Evolutionary conservation across 1,140 invertebrate species (phyloP), one percentile per base, ranked within the genome.

Genomic region (Cylas formicarius): DNA sequence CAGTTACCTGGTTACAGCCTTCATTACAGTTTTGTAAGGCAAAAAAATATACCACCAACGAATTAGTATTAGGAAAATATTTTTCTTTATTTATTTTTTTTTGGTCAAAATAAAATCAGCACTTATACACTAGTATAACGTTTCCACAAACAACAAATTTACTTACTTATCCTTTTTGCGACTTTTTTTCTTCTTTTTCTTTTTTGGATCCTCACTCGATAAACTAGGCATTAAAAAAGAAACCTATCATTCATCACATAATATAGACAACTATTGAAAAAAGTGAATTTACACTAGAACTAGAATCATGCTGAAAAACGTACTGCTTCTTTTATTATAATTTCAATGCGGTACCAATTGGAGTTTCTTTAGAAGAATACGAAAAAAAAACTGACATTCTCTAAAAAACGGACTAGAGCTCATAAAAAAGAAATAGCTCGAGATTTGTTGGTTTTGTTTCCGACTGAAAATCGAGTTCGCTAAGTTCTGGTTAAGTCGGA

Each of bases 161-260:
- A 53, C 39, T 70, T 72, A 81, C 78, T 75, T 80, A 49, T 80
- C 77, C 68, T 77, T 79, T 61, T 80, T 80, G 53, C 74, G 73
- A 58, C 77, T 80, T 61, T 80, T 81, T 0, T 76, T 77, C 60
- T 80, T 81, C 62, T 80, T 80, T 69, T 80, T 80, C 60, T 77
- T 80, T 56, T 75, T 78, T 10, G 68, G 67, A 58, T 80, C 77
- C 52, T 76, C 75, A 55, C 68, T 70, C 8, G 75, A 75, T 39
- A 69, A 67, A 54, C 77, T 80, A 62, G 18, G 29, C 29, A 31
- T 31, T 31, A 11, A 6, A 31, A 31, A 5, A 0, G 72, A 72
- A 39, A 17, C 5, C 6, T 39, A 10, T 39, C 5, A 17, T 10
- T 37, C 16, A 27, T 24, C 35, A n/a, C 11, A n/a, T 22, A 37